Conservation (phyloP, 2,888 invertebrate genomes). For the Caenorhabditis sinica region DNA sequence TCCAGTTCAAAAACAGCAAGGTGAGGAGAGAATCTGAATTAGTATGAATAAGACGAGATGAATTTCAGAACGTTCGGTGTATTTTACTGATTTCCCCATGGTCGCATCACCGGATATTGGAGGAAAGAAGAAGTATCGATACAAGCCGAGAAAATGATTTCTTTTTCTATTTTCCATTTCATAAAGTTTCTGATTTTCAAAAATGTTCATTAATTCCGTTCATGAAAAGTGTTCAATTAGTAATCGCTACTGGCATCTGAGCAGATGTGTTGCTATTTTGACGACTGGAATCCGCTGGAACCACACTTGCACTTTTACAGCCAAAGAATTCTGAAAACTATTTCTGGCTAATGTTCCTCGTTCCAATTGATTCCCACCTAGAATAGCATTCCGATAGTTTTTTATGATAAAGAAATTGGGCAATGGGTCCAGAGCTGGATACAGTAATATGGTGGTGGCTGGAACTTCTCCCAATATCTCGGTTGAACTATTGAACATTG, state of each 20-base stretch:
- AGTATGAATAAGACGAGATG: too few species aligned
- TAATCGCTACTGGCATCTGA: too few species aligned
- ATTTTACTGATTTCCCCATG: slow-evolving; percentile 34
- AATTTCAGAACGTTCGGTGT: slow-evolving; percentile 40
- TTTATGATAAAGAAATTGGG: slow-evolving; percentile 25
- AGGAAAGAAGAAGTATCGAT: slow-evolving; percentile 43
- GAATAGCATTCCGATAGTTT: not conserved
- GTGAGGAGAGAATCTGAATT: not conserved
- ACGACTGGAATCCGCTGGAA: too few species aligned
- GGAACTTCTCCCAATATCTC: slow-evolving; percentile 5
- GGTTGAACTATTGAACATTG: not conserved
- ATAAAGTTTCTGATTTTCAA: slow-evolving; percentile 1
- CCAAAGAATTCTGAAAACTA: slow-evolving; percentile 11
- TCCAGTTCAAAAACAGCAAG: slow-evolving; percentile 27
- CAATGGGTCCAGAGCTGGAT: slow-evolving; percentile 22
- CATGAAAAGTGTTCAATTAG: too few species aligned
- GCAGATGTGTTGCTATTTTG: too few species aligned
- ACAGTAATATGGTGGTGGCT: not conserved
- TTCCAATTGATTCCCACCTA: not conserved
- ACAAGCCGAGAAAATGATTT: slow-evolving; percentile 30
- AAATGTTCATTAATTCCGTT: too few species aligned
- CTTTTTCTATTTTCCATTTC: not conserved
- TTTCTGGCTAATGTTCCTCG: not conserved
- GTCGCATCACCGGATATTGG: slow-evolving; percentile 14
- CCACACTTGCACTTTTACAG: not conserved